These are phyloP conservation scores for Emydocephalus ijimae DNA, from an alignment of 2,113 vertebrate genomes.

Conservation along the genomic window DNA sequence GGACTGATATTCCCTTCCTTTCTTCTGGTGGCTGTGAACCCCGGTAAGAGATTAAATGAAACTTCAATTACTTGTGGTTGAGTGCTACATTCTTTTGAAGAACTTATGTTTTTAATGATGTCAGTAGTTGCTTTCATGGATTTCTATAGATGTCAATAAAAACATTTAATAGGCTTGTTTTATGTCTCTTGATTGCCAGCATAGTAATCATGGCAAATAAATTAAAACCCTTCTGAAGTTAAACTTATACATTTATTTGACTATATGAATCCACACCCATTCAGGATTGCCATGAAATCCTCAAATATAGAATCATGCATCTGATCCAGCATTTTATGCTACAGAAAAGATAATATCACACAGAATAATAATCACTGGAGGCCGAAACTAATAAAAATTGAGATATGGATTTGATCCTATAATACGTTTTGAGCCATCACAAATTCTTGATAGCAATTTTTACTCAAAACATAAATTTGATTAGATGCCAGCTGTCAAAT, in stretches of 20 bases:
- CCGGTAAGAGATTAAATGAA: background rate
- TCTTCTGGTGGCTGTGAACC: background rate
- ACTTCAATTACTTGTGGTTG: background rate
- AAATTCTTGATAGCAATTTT: background rate
- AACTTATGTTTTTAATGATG: background rate
- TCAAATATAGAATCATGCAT: background rate
- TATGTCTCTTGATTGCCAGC: background rate
- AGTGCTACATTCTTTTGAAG: background rate
- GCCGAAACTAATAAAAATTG: background rate
- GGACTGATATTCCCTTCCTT: background rate
- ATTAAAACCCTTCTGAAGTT: background rate
- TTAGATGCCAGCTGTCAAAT: background rate
- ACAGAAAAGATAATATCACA: background rate
- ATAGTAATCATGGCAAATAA: background rate
- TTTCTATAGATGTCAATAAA: background rate
- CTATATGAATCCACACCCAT: background rate
- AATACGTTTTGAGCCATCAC: background rate
- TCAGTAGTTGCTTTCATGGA: background rate
- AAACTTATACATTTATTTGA: background rate
- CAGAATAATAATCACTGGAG: background rate
- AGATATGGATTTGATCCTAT: background rate
- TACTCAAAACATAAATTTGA: background rate
- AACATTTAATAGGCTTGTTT: background rate
- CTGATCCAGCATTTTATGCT: background rate
- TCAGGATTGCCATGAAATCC: background rate